These are phyloP conservation scores for Aspidiotus destructor DNA, from an alignment of 2,888 invertebrate species.

Conservation along the genomic window DNA sequence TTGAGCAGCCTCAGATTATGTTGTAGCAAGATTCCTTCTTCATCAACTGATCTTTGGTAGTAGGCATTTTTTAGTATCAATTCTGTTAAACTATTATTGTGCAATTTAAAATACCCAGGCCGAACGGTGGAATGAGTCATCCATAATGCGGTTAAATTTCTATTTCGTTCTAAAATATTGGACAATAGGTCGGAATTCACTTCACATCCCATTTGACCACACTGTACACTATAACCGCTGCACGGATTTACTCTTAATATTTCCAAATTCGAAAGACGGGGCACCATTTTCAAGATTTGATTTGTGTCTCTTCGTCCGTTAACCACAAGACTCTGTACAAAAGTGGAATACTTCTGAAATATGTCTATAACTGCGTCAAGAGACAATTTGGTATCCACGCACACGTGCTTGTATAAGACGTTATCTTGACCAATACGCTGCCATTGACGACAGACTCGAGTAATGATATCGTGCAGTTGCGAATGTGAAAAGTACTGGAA, in stretches of 20 bases:
- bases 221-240: conserved; percentile 5
- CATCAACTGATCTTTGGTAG: conserved; percentile 21
- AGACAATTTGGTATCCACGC: conserved; percentile 18
- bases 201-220: conserved; percentile 13
- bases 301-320: conserved; percentile 18
- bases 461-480: conserved; percentile 4
- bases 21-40: conserved; percentile 10
- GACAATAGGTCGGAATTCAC: conserved; percentile 21
- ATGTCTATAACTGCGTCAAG: conserved; percentile 7
- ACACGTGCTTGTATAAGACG: conserved; percentile 7
- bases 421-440: conserved; percentile 20
- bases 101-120: not conserved
- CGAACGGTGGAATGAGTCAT: conserved; percentile 17
- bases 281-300: conserved; percentile 21
- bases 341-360: conserved; percentile 6
- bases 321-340: conserved; percentile 13
- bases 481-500: conserved; percentile 18
- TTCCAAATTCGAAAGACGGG: conserved; percentile 10
- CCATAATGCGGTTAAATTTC: conserved; percentile 2
- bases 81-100: conserved; percentile 9
- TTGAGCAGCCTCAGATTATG: conserved; percentile 12
- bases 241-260: conserved; percentile 14
- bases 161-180: conserved; percentile 23
- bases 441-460: conserved; percentile 16
- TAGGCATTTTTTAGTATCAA: conserved; percentile 23